These are phyloP conservation scores for Gila orcuttii DNA, from an alignment of 2,113 vertebrate genomes.

Conservation along the genomic window DNA sequence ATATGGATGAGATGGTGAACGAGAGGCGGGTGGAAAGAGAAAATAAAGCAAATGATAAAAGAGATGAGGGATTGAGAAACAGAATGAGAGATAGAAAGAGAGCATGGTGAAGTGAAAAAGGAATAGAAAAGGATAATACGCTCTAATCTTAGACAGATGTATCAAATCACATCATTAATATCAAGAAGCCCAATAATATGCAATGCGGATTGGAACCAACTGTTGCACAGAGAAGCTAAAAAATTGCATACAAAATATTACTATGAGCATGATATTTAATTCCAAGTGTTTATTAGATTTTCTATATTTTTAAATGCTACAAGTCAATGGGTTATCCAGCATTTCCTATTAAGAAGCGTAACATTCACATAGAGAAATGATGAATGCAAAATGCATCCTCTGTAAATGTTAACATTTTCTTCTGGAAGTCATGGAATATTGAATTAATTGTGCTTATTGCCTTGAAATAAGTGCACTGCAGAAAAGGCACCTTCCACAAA, in stretches of 20 bases:
- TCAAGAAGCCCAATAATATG: not conserved
- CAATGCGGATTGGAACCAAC: not conserved
- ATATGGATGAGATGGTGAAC: not conserved
- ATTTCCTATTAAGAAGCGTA: not conserved
- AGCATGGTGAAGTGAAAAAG: not conserved
- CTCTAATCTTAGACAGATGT: not conserved
- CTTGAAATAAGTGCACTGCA: not conserved
- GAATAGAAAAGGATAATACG: not conserved
- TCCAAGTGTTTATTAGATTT: not conserved
- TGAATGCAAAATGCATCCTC: not conserved
- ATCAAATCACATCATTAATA: not conserved
- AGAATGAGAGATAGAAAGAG: slow-evolving; percentile 15
- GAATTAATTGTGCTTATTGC: not conserved
- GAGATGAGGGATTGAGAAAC: slow-evolving; percentile 13
- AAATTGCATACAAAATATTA: not conserved
- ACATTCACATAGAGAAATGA: not conserved
- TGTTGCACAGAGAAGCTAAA: not conserved
- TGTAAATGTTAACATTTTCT: not conserved
- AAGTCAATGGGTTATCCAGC: not conserved
- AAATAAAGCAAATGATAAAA: not conserved
- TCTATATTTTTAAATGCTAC: not conserved
- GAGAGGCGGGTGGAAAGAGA: not conserved
- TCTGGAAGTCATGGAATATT: not conserved
- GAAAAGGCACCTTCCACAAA: not conserved
- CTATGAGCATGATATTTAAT: not conserved